Evolutionary conservation across 2,113 vertebrate species (phyloP), one percentile per base, ranked within the genome.

Genomic region (Crotalus viridis): DNA sequence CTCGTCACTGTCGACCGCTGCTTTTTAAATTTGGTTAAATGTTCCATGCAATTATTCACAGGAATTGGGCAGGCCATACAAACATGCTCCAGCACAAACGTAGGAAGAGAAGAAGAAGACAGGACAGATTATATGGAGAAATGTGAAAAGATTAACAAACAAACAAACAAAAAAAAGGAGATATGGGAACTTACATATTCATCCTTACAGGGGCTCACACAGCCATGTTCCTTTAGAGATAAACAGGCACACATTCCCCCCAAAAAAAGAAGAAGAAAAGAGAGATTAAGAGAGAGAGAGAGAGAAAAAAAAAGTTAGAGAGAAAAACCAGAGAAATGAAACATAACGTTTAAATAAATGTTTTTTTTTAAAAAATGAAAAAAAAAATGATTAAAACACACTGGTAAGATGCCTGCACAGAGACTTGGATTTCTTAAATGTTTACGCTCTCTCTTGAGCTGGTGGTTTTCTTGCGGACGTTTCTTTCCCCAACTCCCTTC

Each of bases 161-260:
- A 39, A 39, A 95, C 94, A 61, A 95, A 96, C 97, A 33, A 33
- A 97, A 97, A 86, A 86, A 33, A 98, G 95, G 96, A 97, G 95
- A 98, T 97, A 94, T 91, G 95, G 96, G 97, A 97, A 99, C 99
- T 99, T 99, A 99, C 98, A 99, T 98, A 98, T 98, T 97, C 98
- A 97, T 98, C 98, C 98, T 98, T 98, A 98, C 98, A 98, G 94
- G 98, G 98, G 98, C 98, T 98, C 98, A 98, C 97, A 98, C 98
- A 98, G 98, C 98, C 98, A 99, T 98, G 98, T 97, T 98, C 98
- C 98, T 99, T 99, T 97, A 97, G 51, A 5, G 97, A 97, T 94
- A 98, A 97, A 98, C 95, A 97, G 94, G 93, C 96, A 98, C 95
- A 98, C 96, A 95, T 94, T 96, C 96, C 96, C 97, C 94, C 96